Evolutionary conservation across 2,113 vertebrate genomes (phyloP), one percentile per base, ranked within the genome.

Genomic region (Chamaea fasciata): DNA sequence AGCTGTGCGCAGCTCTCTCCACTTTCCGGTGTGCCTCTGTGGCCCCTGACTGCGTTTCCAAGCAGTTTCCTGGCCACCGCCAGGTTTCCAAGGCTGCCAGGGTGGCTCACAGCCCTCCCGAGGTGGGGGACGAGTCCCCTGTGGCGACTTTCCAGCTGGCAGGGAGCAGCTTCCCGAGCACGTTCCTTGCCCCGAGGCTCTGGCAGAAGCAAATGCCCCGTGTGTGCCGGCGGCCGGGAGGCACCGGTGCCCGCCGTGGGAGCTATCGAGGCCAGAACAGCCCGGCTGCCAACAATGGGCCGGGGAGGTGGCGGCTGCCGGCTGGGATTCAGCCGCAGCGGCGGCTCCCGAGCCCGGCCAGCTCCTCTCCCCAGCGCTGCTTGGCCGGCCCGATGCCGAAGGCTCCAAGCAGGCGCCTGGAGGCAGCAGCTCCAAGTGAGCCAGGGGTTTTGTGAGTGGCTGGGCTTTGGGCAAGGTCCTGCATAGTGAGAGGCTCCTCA

Each of bases 221-320:
- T 44, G 50, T 5, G 2, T 27, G 50, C 55, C 0, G 4, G 41
- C 0, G 4, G 59, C 44, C 10, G 35, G 56, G 68, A 59, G 35
- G 39, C 20, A 5, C 20, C 12, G 2, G 5, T 2, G 5, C 19
- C 70, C 0, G 1, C 35, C 13, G 3, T 5, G 10, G 80, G 77
- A 77, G 44, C 52, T 22, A 15, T 7, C 0, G 4, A 44, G 55
- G 65, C 74, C 49, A 14, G 33, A 49, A 9, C 39, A 3, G 9
- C 17, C 27, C 0, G 2, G 30, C 63, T 76, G 50, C 0, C 1
- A 81, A 4, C 64, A 27, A 5, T 1, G 59, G 53, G 49, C 52
- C 0, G 0, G 39, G 63, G 20, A 52, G 23, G 60, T 13, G 0
- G 3, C 0, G 2, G 70, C 52, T 41, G 31, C 24, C 2, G 4